phyloP scores from a whole-genome alignment of 2,888 invertebrate genomes.

The Acanthacorydalis orientalis region DNA sequence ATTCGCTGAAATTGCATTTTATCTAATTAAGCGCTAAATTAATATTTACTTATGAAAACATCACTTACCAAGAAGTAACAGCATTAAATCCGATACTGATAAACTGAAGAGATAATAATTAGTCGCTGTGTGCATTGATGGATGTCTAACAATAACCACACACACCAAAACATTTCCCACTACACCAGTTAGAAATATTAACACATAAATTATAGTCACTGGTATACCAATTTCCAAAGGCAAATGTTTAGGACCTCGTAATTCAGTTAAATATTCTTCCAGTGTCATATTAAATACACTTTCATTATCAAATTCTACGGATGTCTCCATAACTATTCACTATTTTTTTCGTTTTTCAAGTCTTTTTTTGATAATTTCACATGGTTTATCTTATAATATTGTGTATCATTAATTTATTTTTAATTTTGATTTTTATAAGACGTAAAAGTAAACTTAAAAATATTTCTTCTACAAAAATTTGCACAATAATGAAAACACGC shows the following conservation, averaged over 20 bases:
- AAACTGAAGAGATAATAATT: slow-evolving; percentile 84
- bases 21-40: too few relatives aligned
- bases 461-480: too few relatives aligned
- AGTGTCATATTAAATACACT: slow-evolving; percentile 6
- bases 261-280: slow-evolving; percentile 14
- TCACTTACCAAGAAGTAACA: slow-evolving; percentile 64
- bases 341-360: too few relatives aligned
- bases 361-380: too few relatives aligned
- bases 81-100: slow-evolving; percentile 69
- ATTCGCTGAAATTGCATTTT: too few relatives aligned
- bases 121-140: slow-evolving; percentile 75
- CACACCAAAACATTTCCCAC: slow-evolving; percentile 74
- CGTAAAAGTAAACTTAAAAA: too few relatives aligned
- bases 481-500: too few relatives aligned
- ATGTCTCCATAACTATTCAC: too few relatives aligned
- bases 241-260: slow-evolving; percentile 20
- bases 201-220: slow-evolving; percentile 50
- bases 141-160: slow-evolving; percentile 63
- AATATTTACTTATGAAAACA: neutral
- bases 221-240: slow-evolving; percentile 25
- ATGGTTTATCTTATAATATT: too few relatives aligned
- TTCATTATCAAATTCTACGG: too few relatives aligned
- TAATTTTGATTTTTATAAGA: too few relatives aligned
- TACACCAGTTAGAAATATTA: slow-evolving; percentile 69
- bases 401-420: too few relatives aligned